Base-by-base conservation (phyloP, 2,888 invertebrate species). In the Pandemis corylana region DNA sequence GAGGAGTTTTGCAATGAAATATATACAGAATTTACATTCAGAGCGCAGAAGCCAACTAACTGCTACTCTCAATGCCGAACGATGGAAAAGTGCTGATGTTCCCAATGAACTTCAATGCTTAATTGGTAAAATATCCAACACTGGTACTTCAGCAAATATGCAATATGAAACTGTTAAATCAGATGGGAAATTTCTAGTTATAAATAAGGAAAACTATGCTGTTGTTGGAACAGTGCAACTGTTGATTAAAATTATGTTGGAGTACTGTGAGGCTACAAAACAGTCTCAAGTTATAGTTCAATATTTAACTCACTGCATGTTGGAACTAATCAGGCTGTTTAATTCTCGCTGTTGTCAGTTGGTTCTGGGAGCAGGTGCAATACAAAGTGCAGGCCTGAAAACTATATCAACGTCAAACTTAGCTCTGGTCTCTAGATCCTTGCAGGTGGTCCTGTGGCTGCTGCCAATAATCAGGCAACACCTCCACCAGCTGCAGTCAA, bases 361-460 rank as follows among this genome's bases (percentile, higher is more conserved):
- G 81, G 98, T 99, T 71, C 95, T 99, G 72, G 99, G 99, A 62
- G 99, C 99, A 59, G 99, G 99, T 62, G 99, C 99, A 7, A 96
- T 99, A 85, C 97, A 98, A 85, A 97, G 98, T 78, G 99, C 99
- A 53, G 99, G 99, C 6, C 93, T 98, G 71, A 98, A 98, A 92
- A 98, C 98, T 42, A 99, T 99, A 79, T 98, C 99, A 5, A 99
- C 98, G 82, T 97, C 98, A 51, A 99, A 99, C 93, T 95, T 99
- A 82, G 99, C 98, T 10, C 91, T 98, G 78, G 97, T 98, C 0
- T 97, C 97, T 13, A 95, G 98, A 81, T 97, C 98, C 46, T 90
- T 98, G 49, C 97, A 98, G 84, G 95, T 98, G 41, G 95, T 98
- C 64, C 90, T 97, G 71, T 97, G 97, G 97, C 93, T 97, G 78